These are phyloP conservation scores for Pterocles gutturalis DNA, from an alignment of 2,113 vertebrate genomes.

Conservation along the genomic window DNA sequence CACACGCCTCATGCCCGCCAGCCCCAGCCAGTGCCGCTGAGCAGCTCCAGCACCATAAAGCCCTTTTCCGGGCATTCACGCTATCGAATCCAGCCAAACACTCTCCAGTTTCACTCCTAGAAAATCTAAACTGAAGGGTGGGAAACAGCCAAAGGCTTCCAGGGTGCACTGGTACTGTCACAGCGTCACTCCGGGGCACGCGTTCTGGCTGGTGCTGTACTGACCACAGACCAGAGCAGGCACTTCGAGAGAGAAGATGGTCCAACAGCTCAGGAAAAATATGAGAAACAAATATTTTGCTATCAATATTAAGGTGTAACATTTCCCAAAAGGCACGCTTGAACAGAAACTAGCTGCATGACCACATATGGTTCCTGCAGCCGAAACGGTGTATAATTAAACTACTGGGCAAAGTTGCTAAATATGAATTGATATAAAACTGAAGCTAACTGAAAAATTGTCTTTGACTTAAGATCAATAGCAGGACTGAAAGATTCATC, in stretches of 20 bases:
- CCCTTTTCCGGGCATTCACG: not conserved
- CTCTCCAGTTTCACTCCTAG: not conserved
- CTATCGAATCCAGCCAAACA: not conserved
- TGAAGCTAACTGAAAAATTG: slow-evolving; percentile 90
- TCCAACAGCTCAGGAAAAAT: not conserved
- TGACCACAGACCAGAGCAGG: not conserved
- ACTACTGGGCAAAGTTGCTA: slow-evolving; percentile 89
- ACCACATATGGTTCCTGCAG: slow-evolving; percentile 48
- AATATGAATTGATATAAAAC: slow-evolving; percentile 84
- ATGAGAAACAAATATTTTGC: not conserved
- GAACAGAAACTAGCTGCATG: not conserved
- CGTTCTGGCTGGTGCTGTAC: not conserved
- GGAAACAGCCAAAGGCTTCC: not conserved
- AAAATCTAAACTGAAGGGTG: not conserved
- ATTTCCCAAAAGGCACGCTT: not conserved
- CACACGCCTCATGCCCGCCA: rapidly evolving
- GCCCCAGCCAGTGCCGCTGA: not conserved
- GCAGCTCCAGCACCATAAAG: not conserved
- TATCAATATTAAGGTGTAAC: not conserved
- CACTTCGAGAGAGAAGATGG: not conserved
- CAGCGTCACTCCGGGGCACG: not conserved
- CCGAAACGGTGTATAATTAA: slow-evolving; percentile 81
- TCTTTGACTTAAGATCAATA: slow-evolving; percentile 90
- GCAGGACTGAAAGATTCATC: slow-evolving; percentile 84
- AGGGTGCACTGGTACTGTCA: too few relatives aligned